Percentiles rank a stretch among this genome's conserved stretches.
These are phyloP conservation scores for Mustela nigripes DNA, from an alignment of 2,113 vertebrate species.

Conservation along the genomic window DNA sequence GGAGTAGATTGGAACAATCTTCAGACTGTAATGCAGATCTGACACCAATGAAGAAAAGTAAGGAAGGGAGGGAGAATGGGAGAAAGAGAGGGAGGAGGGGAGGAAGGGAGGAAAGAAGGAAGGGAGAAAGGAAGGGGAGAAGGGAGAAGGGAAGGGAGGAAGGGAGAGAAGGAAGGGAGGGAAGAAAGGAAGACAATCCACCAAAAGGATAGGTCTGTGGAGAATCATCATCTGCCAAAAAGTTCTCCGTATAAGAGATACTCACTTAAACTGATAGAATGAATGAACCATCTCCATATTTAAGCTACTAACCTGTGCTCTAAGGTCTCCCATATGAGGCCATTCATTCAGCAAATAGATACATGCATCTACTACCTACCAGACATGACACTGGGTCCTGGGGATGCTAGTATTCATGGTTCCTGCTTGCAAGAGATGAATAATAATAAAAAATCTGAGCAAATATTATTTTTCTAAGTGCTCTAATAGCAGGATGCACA, in stretches of 20 bases:
- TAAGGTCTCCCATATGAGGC: background rate
- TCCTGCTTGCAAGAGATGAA: background rate
- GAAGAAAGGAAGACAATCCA: background rate
- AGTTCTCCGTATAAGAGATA: background rate
- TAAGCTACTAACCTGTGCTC: background rate
- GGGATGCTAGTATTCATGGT: background rate
- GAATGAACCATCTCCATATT: background rate
- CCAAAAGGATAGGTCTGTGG: background rate
- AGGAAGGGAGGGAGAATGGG: rapidly evolving
- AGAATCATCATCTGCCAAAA: background rate
- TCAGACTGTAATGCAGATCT: background rate
- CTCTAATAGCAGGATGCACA: background rate
- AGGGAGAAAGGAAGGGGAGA: rapidly evolving
- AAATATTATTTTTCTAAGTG: conserved; percentile 25
- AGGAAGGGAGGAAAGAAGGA: no score
- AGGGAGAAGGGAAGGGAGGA: rapidly evolving
- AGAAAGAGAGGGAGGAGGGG: rapidly evolving
- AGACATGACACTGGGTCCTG: background rate
- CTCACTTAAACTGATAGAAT: background rate
- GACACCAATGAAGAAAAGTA: background rate
- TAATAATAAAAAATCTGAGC: conserved; percentile 1
- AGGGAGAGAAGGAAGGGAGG: rapidly evolving
- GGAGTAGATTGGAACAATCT: background rate
- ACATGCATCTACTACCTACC: background rate
- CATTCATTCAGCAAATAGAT: background rate